Evolutionary conservation across 1,140 invertebrate species (phyloP), one percentile per base, ranked within the genome.

Genomic region (Pseudachorutes palmiensis): DNA sequence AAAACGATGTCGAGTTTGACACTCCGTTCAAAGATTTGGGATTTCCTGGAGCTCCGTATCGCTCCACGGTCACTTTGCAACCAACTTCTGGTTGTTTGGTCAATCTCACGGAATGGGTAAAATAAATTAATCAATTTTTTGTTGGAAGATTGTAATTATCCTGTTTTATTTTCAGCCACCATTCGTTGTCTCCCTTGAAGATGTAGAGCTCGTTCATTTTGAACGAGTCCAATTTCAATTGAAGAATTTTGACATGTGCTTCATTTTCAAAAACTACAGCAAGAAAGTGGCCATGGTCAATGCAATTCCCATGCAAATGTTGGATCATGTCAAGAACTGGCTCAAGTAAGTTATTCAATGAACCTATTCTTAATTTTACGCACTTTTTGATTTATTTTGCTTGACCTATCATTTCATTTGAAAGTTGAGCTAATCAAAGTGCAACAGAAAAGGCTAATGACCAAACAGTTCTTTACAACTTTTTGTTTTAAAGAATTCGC

Each of bases 231-330:
- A 95, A 76, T 98, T 99, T 78, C 94, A 98, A 76, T 81, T 99
- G 66, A 97, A 98, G 79, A 99, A 98, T 79, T 99, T 99, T 78
- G 97, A 99, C 80, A 99, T 99, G 94, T 91, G 99, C 29, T 99
- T 99, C 78, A 91, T 99, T 33, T 99, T 98, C 76, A 99, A 99
- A 81, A 95, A 99, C 80, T 99, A 99, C 79, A 83, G 86, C 57
- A 87, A 88, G 75, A 98, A 97, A 81, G 87, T 91, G 1, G 87
- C 92, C 0, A 97, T 96, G 89, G 89, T 99, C 0, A 97, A 96
- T 79, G 92, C 96, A 14, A 93, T 99, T 76, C 96, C 97, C 0
- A 98, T 98, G 94, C 92, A 92, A 75, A 90, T 97, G 87, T 81
- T 99, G 74, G 97, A 99, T 81, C 93, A 97, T 81, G 94, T 99